Evolutionary conservation across 2,113 vertebrate species (phyloP).

Genomic region (Setophaga kirtlandii): DNA sequence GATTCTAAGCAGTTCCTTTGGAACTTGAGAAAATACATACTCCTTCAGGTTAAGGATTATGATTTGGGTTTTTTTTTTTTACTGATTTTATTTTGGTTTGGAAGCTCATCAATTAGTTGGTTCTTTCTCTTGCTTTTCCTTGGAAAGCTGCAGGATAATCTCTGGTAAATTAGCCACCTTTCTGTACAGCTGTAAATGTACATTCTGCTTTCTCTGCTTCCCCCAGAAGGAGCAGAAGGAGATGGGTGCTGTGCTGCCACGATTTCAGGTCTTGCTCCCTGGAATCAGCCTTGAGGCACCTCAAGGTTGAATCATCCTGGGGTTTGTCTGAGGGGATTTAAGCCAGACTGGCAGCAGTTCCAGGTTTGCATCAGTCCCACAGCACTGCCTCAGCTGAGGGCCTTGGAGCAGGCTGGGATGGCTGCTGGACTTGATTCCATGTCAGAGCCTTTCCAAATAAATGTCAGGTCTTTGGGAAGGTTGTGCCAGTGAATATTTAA

Average conservation of each 20-base stretch:
- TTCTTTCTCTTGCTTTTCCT: background rate
- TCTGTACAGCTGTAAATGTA: background rate
- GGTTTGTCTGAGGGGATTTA: background rate
- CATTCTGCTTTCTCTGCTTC: background rate
- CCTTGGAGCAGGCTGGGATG: background rate
- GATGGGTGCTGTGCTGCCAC: background rate
- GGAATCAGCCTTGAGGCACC: background rate
- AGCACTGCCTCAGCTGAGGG: background rate
- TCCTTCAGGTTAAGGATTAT: background rate
- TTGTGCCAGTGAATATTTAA: background rate
- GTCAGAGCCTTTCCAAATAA: background rate
- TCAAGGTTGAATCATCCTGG: background rate
- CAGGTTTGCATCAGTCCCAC: background rate
- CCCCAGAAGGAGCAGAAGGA: background rate
- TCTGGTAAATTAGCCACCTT: background rate
- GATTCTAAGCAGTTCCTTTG: background rate
- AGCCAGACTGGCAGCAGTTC: background rate
- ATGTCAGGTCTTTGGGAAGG: background rate
- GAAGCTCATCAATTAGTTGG: background rate
- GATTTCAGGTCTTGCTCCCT: background rate
- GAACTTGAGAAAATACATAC: background rate
- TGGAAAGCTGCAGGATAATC: background rate
- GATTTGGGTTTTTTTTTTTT: fast-evolving
- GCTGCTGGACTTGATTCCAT: background rate
- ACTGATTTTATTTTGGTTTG: background rate